These are phyloP conservation scores for Rhyacophila brunnea DNA, from an alignment of 1,140 invertebrate species.

Conservation along the genomic window DNA sequence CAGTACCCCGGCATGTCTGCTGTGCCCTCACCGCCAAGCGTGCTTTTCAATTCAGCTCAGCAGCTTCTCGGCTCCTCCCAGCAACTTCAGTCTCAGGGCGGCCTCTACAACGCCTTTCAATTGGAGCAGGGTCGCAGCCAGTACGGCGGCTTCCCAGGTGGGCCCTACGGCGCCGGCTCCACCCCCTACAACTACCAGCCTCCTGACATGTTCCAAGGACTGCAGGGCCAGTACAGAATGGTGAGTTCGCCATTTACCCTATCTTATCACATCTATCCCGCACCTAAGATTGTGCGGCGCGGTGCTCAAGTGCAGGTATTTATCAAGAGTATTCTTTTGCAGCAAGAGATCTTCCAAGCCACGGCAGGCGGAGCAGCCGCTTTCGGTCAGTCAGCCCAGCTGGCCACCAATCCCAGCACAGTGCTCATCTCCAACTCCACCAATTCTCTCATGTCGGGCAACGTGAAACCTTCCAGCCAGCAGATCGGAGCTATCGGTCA, in stretches of 20 bases:
- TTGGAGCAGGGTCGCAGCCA: slow-evolving; percentile 50
- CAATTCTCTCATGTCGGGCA: slow-evolving; percentile 86
- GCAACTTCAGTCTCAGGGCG: slow-evolving; percentile 71
- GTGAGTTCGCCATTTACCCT: slow-evolving; percentile 52
- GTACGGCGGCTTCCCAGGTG: slow-evolving; percentile 50
- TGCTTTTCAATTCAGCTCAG: slow-evolving; percentile 75
- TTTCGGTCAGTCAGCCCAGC: slow-evolving; percentile 75
- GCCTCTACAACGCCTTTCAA: slow-evolving; percentile 58
- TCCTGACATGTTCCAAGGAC: slow-evolving; percentile 78
- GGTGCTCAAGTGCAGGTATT: too few relatives aligned
- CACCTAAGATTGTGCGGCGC: too few relatives aligned
- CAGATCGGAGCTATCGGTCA: slow-evolving; percentile 78
- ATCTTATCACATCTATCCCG: too few relatives aligned
- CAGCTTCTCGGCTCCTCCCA: slow-evolving; percentile 66
- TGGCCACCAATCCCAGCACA: slow-evolving; percentile 80
- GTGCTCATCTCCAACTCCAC: slow-evolving; percentile 85
- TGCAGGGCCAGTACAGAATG: slow-evolving; percentile 73
- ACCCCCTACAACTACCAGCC: slow-evolving; percentile 57
- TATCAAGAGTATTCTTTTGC: too few relatives aligned
- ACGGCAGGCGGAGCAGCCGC: slow-evolving; percentile 60
- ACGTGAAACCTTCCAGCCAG: slow-evolving; percentile 80
- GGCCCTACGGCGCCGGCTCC: slow-evolving; percentile 51
- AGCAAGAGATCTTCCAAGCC: slow-evolving; percentile 32
- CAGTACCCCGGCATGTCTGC: slow-evolving; percentile 76
- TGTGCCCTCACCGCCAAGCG: slow-evolving; percentile 77